Conservation (phyloP, 2,113 vertebrate genomes). For the Stomatorhinus ivindoensis region DNA sequence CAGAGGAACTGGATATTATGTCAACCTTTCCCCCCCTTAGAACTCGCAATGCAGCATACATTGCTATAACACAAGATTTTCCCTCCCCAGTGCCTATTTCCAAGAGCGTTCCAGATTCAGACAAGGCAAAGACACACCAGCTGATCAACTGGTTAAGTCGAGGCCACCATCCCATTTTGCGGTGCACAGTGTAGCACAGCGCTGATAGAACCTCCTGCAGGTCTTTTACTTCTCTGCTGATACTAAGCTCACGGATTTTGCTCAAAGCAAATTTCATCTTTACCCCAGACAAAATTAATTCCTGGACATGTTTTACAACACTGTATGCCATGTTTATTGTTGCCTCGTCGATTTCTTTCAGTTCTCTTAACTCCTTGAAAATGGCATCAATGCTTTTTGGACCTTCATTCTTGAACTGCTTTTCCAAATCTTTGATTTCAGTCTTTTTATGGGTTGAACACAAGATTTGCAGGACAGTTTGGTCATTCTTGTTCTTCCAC, state of each 20-base stretch:
- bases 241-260: not conserved
- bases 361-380: constrained; percentile 13
- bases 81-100: constrained; percentile 33
- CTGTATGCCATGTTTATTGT: not conserved
- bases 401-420: not conserved
- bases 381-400: constrained; percentile 9
- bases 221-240: not conserved
- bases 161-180: constrained; percentile 13
- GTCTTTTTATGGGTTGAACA: no score
- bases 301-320: constrained; percentile 14
- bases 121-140: constrained; percentile 26
- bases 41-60: constrained; percentile 28
- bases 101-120: constrained; percentile 21
- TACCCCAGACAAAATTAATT: not conserved
- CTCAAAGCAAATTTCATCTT: not conserved
- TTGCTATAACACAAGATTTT: constrained; percentile 31
- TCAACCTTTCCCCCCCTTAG: constrained; percentile 20
- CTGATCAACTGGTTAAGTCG: constrained; percentile 27
- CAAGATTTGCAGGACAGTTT: not conserved
- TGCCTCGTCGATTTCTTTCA: constrained; percentile 11
- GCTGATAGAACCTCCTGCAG: constrained; percentile 5
- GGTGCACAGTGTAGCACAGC: constrained; percentile 6
- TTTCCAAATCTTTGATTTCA: not conserved
- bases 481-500: not conserved
- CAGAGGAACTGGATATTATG: constrained; percentile 24